Conservation (phyloP, 2,888 invertebrate genomes). For the Perizoma flavofasciatum region DNA sequence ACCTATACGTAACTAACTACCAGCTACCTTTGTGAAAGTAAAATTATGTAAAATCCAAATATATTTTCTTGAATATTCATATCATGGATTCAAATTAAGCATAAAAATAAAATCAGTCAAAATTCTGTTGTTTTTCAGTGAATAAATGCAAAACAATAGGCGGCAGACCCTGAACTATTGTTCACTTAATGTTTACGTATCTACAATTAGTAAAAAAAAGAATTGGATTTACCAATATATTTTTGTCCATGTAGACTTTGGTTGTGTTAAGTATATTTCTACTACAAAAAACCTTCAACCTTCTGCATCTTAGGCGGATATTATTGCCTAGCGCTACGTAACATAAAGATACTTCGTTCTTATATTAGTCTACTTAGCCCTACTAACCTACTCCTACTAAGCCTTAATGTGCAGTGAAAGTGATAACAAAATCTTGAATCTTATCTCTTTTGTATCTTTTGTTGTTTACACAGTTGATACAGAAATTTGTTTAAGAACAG, state of each 20-base stretch:
- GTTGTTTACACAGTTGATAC: constrained; percentile 3
- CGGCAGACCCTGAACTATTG: not conserved
- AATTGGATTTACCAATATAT: too few species aligned
- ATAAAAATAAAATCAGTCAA: not conserved
- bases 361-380: too few species aligned
- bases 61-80: not conserved
- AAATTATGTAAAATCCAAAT: not conserved
- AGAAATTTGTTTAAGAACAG: not conserved
- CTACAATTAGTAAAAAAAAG: not conserved
- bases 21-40: too few species aligned
- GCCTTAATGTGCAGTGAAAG: not conserved
- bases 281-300: too few species aligned
- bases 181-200: not conserved
- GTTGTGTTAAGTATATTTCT: too few species aligned
- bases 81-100: not conserved
- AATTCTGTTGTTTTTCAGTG: not conserved
- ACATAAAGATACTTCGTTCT: too few species aligned
- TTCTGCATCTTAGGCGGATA: too few species aligned
- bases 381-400: not conserved
- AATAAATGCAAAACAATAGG: not conserved
- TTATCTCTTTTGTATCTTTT: constrained; percentile 2
- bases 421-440: constrained; percentile 10
- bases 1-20: too few species aligned
- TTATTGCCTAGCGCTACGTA: too few species aligned
- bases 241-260: too few species aligned